A percentile compares a stretch with the other conserved stretches of the same genome.
Evolutionary conservation across 2,888 invertebrate species (phyloP).

Genomic region (Apamea sordens): DNA sequence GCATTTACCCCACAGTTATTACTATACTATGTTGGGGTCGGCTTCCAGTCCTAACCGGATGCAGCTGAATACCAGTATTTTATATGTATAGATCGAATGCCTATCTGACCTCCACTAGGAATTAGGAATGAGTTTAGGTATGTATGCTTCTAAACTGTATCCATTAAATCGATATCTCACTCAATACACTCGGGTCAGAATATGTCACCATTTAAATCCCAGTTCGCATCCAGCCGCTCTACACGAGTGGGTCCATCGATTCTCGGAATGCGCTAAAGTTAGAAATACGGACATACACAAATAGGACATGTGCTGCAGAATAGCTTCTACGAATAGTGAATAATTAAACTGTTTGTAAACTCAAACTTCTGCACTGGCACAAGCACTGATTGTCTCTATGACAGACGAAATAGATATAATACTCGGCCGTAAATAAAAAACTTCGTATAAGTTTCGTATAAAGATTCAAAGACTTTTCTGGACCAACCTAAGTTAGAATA

Average conservation of each 20-base stretch:
- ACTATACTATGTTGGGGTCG: too few relatives aligned
- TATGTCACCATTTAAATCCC: not conserved
- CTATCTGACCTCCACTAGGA: not conserved
- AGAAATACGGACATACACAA: constrained; percentile 28
- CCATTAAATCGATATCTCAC: not conserved
- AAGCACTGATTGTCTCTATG: not conserved
- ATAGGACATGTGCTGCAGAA: not conserved
- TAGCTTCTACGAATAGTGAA: not conserved
- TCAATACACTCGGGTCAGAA: not conserved
- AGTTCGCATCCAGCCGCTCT: not conserved
- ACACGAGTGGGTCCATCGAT: constrained; percentile 17
- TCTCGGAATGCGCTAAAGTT: constrained; percentile 34
- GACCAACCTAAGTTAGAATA: not conserved
- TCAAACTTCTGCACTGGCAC: not conserved
- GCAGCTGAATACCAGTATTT: too few relatives aligned
- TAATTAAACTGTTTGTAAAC: not conserved
- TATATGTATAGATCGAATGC: too few relatives aligned
- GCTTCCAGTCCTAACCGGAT: too few relatives aligned
- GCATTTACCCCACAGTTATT: not conserved
- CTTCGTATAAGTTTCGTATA: too few relatives aligned
- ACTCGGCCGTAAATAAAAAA: too few relatives aligned
- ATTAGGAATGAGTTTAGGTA: not conserved
- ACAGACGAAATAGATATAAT: not conserved
- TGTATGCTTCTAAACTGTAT: not conserved
- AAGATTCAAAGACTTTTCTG: not conserved